Conservation (phyloP, 2,113 vertebrate genomes). For the Rhynchomys soricoides region DNA sequence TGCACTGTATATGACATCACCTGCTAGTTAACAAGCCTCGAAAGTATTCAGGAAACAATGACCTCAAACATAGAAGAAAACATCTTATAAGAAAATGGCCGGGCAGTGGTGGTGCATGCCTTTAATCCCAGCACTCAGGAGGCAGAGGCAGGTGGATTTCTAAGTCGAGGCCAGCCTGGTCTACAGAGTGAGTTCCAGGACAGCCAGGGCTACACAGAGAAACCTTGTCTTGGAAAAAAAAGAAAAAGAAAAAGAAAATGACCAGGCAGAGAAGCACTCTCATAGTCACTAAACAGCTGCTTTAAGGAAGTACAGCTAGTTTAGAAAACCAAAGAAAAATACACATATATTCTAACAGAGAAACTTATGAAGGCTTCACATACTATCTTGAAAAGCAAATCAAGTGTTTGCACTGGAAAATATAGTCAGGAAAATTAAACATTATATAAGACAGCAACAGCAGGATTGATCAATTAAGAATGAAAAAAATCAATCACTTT, state of each 20-base stretch:
- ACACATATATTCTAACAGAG: neutral
- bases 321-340: neutral
- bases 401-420: neutral
- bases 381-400: neutral
- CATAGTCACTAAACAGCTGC: neutral
- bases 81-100: too few species aligned
- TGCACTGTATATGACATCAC: neutral
- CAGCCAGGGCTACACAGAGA: too few species aligned
- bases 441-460: neutral
- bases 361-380: neutral
- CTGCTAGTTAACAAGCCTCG: neutral
- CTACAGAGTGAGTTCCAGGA: too few species aligned
- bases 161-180: too few species aligned
- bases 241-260: too few species aligned
- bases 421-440: neutral
- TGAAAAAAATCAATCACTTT: neutral
- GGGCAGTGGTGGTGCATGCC: too few species aligned
- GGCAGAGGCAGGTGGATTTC: too few species aligned
- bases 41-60: neutral
- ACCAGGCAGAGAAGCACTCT: neutral
- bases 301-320: neutral
- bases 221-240: too few species aligned
- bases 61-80: neutral
- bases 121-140: too few species aligned
- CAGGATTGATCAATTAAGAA: neutral